Percentiles rank a stretch among this genome's conserved stretches.
phyloP scores from a whole-genome alignment of 2,113 vertebrate species.

The Chitala chitala region DNA sequence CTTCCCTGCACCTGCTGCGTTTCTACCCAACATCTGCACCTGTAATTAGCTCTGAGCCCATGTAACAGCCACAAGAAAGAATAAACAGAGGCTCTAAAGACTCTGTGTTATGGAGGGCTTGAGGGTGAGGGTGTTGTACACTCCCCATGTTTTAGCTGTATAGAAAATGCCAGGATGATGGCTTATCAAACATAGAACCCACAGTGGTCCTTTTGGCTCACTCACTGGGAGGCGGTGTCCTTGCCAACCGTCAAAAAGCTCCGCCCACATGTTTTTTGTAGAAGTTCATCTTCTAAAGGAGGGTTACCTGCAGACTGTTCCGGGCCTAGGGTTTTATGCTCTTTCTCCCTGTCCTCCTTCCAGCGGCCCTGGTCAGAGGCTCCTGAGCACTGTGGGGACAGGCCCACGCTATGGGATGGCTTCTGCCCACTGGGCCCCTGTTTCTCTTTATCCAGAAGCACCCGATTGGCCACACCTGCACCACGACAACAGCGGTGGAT shows the following conservation, averaged over 20 bases:
- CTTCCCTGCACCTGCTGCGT: too few relatives aligned
- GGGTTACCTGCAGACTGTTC: slow-evolving; percentile 64
- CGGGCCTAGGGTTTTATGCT: slow-evolving; percentile 43
- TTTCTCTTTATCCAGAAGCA: slow-evolving; percentile 59
- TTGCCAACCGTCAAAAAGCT: not conserved
- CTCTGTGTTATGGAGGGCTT: too few relatives aligned
- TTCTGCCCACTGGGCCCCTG: slow-evolving; percentile 58
- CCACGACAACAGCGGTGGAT: not conserved
- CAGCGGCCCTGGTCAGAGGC: slow-evolving; percentile 31
- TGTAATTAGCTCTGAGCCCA: too few relatives aligned
- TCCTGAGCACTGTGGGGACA: slow-evolving; percentile 38
- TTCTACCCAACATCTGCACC: too few relatives aligned
- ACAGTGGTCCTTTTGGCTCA: too few relatives aligned
- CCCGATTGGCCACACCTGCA: slow-evolving; percentile 62
- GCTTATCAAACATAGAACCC: too few relatives aligned
- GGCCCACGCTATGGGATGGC: slow-evolving; percentile 41
- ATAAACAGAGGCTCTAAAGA: too few relatives aligned
- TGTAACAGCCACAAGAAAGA: too few relatives aligned
- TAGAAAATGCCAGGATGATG: too few relatives aligned
- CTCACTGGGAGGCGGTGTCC: not conserved
- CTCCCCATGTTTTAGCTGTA: too few relatives aligned
- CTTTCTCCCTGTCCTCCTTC: slow-evolving; percentile 61
- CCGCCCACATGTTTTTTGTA: not conserved
- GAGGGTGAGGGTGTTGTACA: too few relatives aligned
- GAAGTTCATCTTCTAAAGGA: slow-evolving; percentile 15